Percentiles rank a stretch among this genome's conserved stretches.
Conservation (phyloP, 1,140 invertebrate genomes). For the Triops cancriformis region DNA sequence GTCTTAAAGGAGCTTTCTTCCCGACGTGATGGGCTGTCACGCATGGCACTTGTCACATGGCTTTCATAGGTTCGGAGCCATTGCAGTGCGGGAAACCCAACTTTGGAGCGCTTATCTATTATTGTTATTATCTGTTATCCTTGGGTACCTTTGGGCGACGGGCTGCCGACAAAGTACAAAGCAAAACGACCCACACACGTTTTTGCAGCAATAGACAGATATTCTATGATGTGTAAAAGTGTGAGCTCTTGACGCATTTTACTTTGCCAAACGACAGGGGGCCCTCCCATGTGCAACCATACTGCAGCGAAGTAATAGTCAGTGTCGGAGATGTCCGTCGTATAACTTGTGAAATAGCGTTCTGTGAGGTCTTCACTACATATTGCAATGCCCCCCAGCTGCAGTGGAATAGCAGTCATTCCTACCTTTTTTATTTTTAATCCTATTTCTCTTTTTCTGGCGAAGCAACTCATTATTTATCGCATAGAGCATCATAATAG, state of each 20-base stretch:
- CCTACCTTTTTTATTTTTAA: not conserved
- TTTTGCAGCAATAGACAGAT: not conserved
- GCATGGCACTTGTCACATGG: not conserved
- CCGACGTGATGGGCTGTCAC: not conserved
- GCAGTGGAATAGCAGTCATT: no score
- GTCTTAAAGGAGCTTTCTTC: not conserved
- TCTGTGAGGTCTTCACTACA: not conserved
- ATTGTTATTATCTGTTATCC: not conserved
- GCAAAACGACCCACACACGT: not conserved
- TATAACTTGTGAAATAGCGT: not conserved
- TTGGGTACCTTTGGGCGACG: no score
- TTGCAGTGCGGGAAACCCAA: not conserved
- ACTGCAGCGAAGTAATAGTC: not conserved
- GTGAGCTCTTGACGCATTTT: slow-evolving; percentile 5
- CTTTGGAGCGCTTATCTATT: not conserved
- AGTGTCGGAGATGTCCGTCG: not conserved
- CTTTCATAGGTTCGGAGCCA: not conserved
- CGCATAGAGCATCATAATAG: not conserved
- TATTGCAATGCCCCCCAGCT: no score
- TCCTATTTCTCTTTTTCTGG: not conserved
- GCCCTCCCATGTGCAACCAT: not conserved
- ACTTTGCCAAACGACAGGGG: not conserved
- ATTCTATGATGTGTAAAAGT: slow-evolving; percentile 2
- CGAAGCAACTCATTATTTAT: not conserved
- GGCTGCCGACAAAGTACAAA: not conserved